Percentiles rank a stretch among this genome's conserved stretches.
These are phyloP conservation scores for Thunnus maccoyii DNA, from an alignment of 2,113 vertebrate species.

Conservation along the genomic window DNA sequence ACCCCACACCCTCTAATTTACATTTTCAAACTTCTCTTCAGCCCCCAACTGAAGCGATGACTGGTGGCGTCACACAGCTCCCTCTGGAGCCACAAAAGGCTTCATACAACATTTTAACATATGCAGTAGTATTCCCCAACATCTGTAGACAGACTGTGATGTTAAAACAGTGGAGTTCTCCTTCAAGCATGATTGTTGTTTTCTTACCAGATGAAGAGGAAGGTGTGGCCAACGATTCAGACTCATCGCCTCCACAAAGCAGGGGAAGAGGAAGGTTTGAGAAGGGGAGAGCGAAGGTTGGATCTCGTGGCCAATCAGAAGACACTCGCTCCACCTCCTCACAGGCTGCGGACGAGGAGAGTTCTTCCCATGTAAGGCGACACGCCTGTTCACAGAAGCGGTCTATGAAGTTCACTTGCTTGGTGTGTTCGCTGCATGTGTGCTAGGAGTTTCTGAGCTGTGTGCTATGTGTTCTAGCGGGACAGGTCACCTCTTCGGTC, in stretches of 20 bases:
- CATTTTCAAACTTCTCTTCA: too few relatives aligned
- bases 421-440: neutral
- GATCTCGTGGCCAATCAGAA: slow-evolving; percentile 92
- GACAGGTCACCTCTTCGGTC: slow-evolving; percentile 96
- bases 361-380: slow-evolving; percentile 93
- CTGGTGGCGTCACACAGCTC: too few relatives aligned
- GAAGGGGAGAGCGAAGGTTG: slow-evolving; percentile 90
- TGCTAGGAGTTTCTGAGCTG: neutral
- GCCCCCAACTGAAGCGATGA: too few relatives aligned
- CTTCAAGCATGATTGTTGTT: neutral
- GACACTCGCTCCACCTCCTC: slow-evolving; percentile 95
- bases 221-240: slow-evolving; percentile 91
- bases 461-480: slow-evolving; percentile 83
- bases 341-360: slow-evolving; percentile 96
- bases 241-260: slow-evolving; percentile 92
- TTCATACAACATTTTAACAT: too few relatives aligned
- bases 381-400: neutral
- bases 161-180: too few relatives aligned
- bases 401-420: too few relatives aligned
- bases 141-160: too few relatives aligned
- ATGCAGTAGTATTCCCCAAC: too few relatives aligned
- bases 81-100: too few relatives aligned
- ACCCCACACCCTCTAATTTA: too few relatives aligned
- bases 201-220: slow-evolving; percentile 88
- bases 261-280: slow-evolving; percentile 93